A percentile compares a stretch with the other conserved stretches of the same genome.
phyloP scores from a whole-genome alignment of 2,113 vertebrate genomes.

The Passerina amoena region DNA sequence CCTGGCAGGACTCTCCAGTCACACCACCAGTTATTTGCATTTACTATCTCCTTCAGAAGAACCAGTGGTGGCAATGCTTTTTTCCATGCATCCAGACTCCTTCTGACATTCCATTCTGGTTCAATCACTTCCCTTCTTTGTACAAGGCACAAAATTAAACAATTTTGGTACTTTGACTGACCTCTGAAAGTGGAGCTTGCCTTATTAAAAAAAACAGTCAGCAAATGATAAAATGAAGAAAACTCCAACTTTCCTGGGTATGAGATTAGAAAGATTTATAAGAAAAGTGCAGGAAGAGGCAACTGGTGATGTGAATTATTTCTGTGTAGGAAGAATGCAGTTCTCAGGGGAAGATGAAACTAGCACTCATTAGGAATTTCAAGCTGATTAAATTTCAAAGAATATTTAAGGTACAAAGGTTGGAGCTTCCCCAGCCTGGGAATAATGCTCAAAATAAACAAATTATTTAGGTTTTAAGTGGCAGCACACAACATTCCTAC shows the following conservation, averaged over 20 bases:
- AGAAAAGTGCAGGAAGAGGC: not conserved
- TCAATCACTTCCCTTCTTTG: constrained; percentile 68
- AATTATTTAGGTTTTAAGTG: not conserved
- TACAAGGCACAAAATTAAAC: constrained; percentile 57
- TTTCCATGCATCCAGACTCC: constrained; percentile 49
- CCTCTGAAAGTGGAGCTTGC: constrained; percentile 34
- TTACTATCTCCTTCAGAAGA: constrained; percentile 34
- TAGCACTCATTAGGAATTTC: constrained; percentile 21
- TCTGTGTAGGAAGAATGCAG: not conserved
- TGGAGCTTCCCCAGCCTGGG: constrained; percentile 27
- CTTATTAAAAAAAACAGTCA: constrained; percentile 4
- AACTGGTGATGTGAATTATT: not conserved
- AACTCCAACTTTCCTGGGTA: not conserved
- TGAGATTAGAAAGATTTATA: not conserved
- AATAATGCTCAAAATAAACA: constrained; percentile 48
- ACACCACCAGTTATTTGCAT: not conserved
- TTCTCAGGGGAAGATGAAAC: constrained; percentile 39
- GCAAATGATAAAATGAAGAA: not conserved
- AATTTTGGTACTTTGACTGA: constrained; percentile 51
- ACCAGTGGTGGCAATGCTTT: constrained; percentile 12
- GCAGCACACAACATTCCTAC: constrained; percentile 3
- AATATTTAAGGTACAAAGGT: constrained; percentile 47
- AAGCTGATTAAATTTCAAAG: constrained; percentile 41
- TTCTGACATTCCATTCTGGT: constrained; percentile 68
- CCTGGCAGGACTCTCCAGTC: constrained; percentile 6